Conservation (phyloP, 1,140 invertebrate genomes). For the Microvelia longipes region DNA sequence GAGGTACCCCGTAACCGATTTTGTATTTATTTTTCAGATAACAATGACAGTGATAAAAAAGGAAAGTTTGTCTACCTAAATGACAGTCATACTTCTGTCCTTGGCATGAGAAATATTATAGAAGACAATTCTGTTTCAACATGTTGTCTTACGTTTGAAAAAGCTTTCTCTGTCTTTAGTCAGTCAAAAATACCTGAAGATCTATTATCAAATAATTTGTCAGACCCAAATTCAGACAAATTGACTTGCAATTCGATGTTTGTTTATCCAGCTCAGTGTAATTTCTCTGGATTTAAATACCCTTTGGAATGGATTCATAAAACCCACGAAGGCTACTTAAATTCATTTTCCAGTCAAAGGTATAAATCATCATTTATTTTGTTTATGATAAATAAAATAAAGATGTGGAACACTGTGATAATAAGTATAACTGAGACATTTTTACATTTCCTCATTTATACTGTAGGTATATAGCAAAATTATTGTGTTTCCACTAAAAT, state of each 20-base stretch:
- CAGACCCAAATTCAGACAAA: too few species aligned
- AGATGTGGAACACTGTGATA: too few species aligned
- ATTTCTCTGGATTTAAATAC: slow-evolving; percentile 85
- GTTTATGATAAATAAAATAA: too few species aligned
- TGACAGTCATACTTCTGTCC: slow-evolving; percentile 89
- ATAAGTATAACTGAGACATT: too few species aligned
- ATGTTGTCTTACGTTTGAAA: slow-evolving; percentile 29
- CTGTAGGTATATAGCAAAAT: too few species aligned
- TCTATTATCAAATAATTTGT: too few species aligned
- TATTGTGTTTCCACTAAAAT: too few species aligned
- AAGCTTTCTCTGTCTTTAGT: slow-evolving; percentile 18
- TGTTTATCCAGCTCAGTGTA: slow-evolving; percentile 81
- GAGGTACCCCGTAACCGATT: too few species aligned
- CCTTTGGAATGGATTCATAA: slow-evolving; percentile 54
- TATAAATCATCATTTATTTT: too few species aligned
- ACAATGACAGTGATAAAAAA: slow-evolving; percentile 13
- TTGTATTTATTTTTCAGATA: not conserved
- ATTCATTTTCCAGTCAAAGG: not conserved
- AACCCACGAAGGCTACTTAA: slow-evolving; percentile 45
- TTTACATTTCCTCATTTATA: too few species aligned
- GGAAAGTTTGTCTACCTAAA: slow-evolving; percentile 64
- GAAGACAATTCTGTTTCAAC: slow-evolving; percentile 28
- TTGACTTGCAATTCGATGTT: slow-evolving; percentile 69
- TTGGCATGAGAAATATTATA: slow-evolving; percentile 66
- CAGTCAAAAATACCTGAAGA: too few species aligned